Percentiles rank a stretch among this genome's conserved stretches.
These are phyloP conservation scores for Brachylomia viminalis DNA, from an alignment of 2,888 invertebrate genomes.

Conservation along the genomic window DNA sequence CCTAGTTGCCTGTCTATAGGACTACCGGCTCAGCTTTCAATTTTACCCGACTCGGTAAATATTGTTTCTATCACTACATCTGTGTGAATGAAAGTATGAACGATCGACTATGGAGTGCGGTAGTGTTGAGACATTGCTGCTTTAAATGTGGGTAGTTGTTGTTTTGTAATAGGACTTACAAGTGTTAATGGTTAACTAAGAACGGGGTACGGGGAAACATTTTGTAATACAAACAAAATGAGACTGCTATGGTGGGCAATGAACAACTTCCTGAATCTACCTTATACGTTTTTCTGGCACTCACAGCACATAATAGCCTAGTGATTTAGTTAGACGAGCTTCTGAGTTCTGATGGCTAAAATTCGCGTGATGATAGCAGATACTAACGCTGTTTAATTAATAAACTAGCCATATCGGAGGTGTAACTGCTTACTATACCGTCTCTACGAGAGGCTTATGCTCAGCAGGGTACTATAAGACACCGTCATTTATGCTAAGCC, in stretches of 20 bases:
- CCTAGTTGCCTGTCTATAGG: conserved; percentile 31
- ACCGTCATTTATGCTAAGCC: too few relatives aligned
- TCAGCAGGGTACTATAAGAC: background rate
- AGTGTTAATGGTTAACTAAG: conserved; percentile 38
- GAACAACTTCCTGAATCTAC: conserved; percentile 1
- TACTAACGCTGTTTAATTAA: background rate
- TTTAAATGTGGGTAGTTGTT: conserved; percentile 48
- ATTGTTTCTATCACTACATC: conserved; percentile 60
- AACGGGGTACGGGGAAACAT: conserved; percentile 9
- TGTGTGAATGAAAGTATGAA: conserved; percentile 56
- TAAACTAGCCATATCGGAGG: background rate
- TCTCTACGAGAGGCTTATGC: background rate
- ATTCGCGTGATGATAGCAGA: too few relatives aligned
- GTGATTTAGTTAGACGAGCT: background rate
- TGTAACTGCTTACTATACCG: background rate
- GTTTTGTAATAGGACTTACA: conserved; percentile 45
- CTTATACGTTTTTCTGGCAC: background rate
- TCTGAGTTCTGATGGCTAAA: background rate
- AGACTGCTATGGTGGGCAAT: background rate
- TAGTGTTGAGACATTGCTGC: conserved; percentile 37
- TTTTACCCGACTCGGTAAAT: conserved; percentile 54
- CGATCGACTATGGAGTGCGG: conserved; percentile 31
- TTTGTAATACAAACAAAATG: conserved; percentile 23
- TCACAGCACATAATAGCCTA: background rate
- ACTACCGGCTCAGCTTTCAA: conserved; percentile 53